A percentile compares a stretch with the other conserved stretches of the same genome.
Evolutionary conservation across 2,113 vertebrate genomes (phyloP).

Genomic region (Crotalus viridis): DNA sequence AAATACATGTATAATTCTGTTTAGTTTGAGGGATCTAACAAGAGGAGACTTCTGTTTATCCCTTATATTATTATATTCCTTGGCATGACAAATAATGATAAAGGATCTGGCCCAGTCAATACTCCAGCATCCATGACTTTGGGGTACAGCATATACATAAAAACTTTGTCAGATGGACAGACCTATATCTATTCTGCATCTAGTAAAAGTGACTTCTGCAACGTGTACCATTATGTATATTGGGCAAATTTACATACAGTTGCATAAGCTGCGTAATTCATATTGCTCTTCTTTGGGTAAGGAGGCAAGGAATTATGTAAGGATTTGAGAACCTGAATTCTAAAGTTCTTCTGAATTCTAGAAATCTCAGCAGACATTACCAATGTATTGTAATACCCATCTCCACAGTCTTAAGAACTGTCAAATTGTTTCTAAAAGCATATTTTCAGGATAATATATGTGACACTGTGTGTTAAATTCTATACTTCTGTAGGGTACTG

Average conservation of each 20-base stretch:
- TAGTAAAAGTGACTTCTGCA: background rate
- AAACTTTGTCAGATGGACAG: background rate
- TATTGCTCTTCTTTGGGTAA: background rate
- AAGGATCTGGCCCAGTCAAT: background rate
- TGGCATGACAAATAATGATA: background rate
- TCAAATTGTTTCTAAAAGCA: background rate
- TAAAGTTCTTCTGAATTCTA: background rate
- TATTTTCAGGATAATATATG: background rate
- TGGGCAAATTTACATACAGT: background rate
- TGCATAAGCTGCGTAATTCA: background rate
- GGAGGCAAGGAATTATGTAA: background rate
- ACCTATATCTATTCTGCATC: background rate
- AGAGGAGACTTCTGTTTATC: fast-evolving
- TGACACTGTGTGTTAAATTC: background rate
- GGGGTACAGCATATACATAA: background rate
- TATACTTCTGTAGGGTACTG: background rate
- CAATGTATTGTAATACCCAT: background rate
- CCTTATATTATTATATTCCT: background rate
- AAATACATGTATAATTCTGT: background rate
- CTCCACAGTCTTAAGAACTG: background rate
- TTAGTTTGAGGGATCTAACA: background rate
- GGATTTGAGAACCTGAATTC: background rate
- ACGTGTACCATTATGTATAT: background rate
- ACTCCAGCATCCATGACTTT: background rate
- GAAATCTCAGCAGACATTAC: background rate